Evolutionary conservation across 1,140 invertebrate species (phyloP).

Genomic region (Apis florea): DNA sequence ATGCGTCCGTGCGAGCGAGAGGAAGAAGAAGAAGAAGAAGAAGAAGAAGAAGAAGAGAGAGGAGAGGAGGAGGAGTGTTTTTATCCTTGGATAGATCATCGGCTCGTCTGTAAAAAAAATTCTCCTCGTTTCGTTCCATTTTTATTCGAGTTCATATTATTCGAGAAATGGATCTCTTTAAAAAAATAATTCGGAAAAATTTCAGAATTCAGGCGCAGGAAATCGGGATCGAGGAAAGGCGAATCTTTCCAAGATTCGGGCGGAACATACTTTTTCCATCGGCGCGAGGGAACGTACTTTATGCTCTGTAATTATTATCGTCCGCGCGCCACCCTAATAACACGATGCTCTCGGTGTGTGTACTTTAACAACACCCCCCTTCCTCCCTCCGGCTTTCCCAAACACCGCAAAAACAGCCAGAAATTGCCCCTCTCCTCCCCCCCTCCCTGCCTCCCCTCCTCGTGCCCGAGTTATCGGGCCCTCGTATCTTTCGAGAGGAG

Average conservation of each 20-base stretch:
- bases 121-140: too few species aligned
- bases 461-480: too few species aligned
- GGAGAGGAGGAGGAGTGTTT: not conserved
- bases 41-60: not conserved
- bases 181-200: too few species aligned
- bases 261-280: too few species aligned
- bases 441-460: not conserved
- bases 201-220: too few species aligned
- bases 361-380: conserved; percentile 31
- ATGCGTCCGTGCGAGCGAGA: conserved; percentile 15
- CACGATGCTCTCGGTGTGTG: conserved; percentile 15
- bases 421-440: not conserved
- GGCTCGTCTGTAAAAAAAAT: too few species aligned
- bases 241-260: too few species aligned
- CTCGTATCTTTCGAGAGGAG: too few species aligned
- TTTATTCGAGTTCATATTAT: too few species aligned
- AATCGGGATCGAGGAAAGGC: too few species aligned
- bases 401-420: not conserved
- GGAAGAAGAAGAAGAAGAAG: not conserved
- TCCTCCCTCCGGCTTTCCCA: conserved; percentile 6
- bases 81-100: not conserved
- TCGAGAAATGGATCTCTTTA: too few species aligned
- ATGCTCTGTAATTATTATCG: conserved; percentile 28
- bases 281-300: too few species aligned
- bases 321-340: conserved; percentile 25